A percentile compares a stretch with the other conserved stretches of the same genome.
phyloP scores from a whole-genome alignment of 2,797 vertebrate species.

The Sphenopsis melanotis region DNA sequence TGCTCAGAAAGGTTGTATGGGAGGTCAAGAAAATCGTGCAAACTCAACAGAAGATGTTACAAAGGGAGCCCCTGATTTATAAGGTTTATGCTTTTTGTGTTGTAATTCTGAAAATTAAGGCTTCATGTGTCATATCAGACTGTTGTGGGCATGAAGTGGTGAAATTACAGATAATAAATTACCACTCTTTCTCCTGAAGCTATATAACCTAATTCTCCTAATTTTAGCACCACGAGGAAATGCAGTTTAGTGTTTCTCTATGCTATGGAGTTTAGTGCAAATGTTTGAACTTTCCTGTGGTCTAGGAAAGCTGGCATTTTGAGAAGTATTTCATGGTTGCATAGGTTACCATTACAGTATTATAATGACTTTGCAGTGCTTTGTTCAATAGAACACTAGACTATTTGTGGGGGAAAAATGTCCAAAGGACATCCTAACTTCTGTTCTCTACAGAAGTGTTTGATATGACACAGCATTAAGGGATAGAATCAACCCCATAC shows the following conservation, averaged over 20 bases:
- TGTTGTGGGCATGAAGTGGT: background rate
- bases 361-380: constrained; percentile 16
- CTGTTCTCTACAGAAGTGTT: constrained; percentile 37
- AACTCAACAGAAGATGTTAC: background rate
- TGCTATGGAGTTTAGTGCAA: background rate
- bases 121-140: background rate
- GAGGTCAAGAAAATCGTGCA: background rate
- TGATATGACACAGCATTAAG: constrained; percentile 23
- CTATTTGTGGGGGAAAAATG: background rate
- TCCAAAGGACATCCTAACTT: constrained; percentile 20
- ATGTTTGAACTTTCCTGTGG: background rate
- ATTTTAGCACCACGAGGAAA: background rate
- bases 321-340: background rate
- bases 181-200: background rate
- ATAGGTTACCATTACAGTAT: background rate
- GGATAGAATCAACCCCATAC: constrained; percentile 34
- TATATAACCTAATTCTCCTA: background rate
- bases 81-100: background rate
- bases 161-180: background rate
- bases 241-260: background rate
- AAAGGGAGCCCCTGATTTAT: background rate
- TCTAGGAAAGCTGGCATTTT: constrained; percentile 15
- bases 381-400: constrained; percentile 13
- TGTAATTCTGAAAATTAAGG: background rate
- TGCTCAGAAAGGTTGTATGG: background rate